Base-by-base conservation (phyloP, 2,888 invertebrate genomes). In the Drosophila falleni region DNA sequence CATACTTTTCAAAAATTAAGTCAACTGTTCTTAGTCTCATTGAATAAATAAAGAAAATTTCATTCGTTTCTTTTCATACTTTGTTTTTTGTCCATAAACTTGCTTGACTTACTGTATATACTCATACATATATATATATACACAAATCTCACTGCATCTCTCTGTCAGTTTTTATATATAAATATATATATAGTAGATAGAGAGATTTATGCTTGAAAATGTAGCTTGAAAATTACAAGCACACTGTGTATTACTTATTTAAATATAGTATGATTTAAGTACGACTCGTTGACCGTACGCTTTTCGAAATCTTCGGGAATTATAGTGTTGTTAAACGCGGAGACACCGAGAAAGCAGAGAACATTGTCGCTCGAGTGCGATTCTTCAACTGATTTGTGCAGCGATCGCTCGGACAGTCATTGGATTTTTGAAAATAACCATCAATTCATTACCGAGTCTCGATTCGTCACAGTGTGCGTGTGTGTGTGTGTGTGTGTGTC, bases 381-480 rank as follows among this genome's bases (percentile, higher is more conserved):
- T 88, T 91, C 89, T 84, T 81, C 85, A 87, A 92, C 92, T 92
- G 92, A 92, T 92, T 92, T 89, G 86, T 81, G 86, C 82, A 87
- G 74, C 78, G 91, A 90, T 90, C 92, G 84, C 90, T 81, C 91
- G 90, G 89, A 88, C 90, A 91, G 92, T 92, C 91, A 91, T 92
- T 92, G 91, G 86, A 90, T 92, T 91, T 91, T 91, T 87, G 90
- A 87, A 89, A 89, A 86, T 87, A 89, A 87, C 84, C 84, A 84
- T 84, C 84, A 84, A 84, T 87, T 89, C 87, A 85, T 81, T 84
- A 72, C 89, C 51, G 64, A 84, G 78, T 62, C 71, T 35, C 60
- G 55, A 33, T 65, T 44, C 31, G 55, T 64, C 47, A 64, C 29
- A 23, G 37, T 47, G 41, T 23, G 44, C 11, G 42, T 61, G n/a